These are phyloP conservation scores for Dione vanillae DNA, from an alignment of 2,888 invertebrate genomes.

Conservation along the genomic window DNA sequence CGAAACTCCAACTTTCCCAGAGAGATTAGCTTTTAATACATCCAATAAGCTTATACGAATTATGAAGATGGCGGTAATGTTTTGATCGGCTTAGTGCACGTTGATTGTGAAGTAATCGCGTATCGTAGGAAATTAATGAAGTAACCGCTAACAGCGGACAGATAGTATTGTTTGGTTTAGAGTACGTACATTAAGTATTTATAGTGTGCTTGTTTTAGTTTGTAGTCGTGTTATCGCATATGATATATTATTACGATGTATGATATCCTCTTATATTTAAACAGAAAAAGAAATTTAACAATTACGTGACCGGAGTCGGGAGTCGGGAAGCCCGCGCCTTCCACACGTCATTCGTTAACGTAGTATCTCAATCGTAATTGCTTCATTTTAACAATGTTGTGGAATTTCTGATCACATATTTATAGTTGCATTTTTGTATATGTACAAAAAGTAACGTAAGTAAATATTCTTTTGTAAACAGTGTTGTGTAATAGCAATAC, in stretches of 20 bases:
- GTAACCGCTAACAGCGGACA: neutral
- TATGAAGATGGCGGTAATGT: constrained; percentile 5
- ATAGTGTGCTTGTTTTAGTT: too few relatives aligned
- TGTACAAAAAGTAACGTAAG: neutral
- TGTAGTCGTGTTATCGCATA: too few relatives aligned
- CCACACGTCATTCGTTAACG: too few relatives aligned
- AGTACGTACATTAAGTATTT: too few relatives aligned
- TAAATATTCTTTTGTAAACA: neutral
- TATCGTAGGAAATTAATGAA: neutral
- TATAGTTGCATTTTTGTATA: neutral
- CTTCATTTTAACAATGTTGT: too few relatives aligned
- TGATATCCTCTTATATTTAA: too few relatives aligned
- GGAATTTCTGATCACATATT: neutral
- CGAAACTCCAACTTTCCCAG: constrained; percentile 11
- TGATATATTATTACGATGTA: too few relatives aligned
- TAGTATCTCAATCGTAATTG: too few relatives aligned
- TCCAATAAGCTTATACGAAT: constrained; percentile 23
- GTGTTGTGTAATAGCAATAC: constrained; percentile 11
- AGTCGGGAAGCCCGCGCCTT: too few relatives aligned
- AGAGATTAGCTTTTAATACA: constrained; percentile 18
- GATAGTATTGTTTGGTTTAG: too few relatives aligned
- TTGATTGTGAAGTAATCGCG: neutral
- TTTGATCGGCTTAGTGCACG: constrained; percentile 3
- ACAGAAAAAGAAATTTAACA: too few relatives aligned
- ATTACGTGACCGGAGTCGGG: too few relatives aligned